phyloP scores from a whole-genome alignment of 2,113 vertebrate genomes.

The Microtus richardsoni region DNA sequence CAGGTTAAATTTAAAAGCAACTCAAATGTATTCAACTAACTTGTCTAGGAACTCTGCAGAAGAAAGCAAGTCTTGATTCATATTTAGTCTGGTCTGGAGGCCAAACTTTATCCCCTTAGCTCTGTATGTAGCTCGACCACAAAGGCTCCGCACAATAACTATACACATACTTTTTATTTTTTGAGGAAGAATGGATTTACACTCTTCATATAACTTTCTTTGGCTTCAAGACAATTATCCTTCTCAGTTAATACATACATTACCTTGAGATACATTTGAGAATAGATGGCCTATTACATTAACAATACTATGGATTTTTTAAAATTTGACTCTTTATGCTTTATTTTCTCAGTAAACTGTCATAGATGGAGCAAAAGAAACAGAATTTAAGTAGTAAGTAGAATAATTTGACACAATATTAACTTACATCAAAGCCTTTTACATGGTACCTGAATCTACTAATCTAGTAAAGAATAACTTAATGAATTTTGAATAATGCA shows the following conservation, averaged over 20 bases:
- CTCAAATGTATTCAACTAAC: not conserved
- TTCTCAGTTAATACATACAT: not conserved
- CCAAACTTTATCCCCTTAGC: not conserved
- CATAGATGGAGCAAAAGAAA: constrained; percentile 1
- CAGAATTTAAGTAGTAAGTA: constrained; percentile 16
- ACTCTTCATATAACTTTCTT: constrained; percentile 18
- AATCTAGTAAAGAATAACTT: not conserved
- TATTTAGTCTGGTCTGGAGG: not conserved
- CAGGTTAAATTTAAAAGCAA: not conserved
- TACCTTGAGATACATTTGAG: constrained; percentile 27
- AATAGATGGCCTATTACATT: not conserved
- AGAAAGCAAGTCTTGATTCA: not conserved
- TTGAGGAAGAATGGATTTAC: not conserved
- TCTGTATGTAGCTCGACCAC: not conserved
- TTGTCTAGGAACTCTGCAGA: not conserved
- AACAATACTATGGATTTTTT: not conserved
- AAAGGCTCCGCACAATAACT: not conserved
- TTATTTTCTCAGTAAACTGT: not conserved
- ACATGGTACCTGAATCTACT: not conserved
- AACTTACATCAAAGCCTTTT: constrained; percentile 11
- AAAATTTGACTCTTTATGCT: not conserved
- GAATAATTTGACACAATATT: constrained; percentile 10
- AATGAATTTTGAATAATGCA: not conserved
- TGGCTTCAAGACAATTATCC: not conserved
- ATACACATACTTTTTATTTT: not conserved